Evolutionary conservation across 2,113 vertebrate genomes (phyloP).

Genomic region (Haemorhous mexicanus): DNA sequence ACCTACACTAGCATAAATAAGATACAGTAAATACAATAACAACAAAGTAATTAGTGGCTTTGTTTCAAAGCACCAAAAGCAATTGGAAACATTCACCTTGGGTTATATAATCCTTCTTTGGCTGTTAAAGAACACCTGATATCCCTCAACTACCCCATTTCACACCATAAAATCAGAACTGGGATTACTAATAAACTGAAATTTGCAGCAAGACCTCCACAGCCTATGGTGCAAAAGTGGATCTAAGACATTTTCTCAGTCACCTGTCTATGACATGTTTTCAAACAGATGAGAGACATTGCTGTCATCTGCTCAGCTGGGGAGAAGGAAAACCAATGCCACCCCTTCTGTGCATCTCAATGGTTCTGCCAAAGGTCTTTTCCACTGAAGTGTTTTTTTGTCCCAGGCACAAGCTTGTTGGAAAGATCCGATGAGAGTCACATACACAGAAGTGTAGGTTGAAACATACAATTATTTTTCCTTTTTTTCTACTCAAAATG

Average conservation of each 20-base stretch:
- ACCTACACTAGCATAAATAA: background rate
- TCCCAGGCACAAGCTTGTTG: background rate
- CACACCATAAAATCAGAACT: background rate
- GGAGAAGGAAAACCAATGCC: background rate
- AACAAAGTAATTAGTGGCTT: background rate
- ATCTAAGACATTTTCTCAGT: background rate
- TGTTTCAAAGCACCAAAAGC: background rate
- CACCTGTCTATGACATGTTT: rapidly evolving
- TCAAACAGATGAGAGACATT: background rate
- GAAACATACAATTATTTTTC: background rate
- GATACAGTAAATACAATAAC: background rate
- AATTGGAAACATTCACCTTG: background rate
- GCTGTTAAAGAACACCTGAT: background rate
- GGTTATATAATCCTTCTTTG: background rate
- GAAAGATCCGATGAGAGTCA: background rate
- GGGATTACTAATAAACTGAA: background rate
- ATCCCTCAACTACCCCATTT: background rate
- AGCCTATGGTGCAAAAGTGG: background rate
- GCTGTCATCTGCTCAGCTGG: background rate
- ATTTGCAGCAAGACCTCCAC: background rate
- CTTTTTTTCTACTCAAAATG: background rate
- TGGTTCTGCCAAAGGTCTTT: background rate
- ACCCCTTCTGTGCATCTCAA: too few relatives aligned
- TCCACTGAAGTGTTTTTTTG: background rate
- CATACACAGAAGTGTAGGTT: background rate